Percentiles rank a stretch among this genome's conserved stretches.
Conservation (phyloP, 2,797 vertebrate genomes). For the Thamnophis elegans region DNA sequence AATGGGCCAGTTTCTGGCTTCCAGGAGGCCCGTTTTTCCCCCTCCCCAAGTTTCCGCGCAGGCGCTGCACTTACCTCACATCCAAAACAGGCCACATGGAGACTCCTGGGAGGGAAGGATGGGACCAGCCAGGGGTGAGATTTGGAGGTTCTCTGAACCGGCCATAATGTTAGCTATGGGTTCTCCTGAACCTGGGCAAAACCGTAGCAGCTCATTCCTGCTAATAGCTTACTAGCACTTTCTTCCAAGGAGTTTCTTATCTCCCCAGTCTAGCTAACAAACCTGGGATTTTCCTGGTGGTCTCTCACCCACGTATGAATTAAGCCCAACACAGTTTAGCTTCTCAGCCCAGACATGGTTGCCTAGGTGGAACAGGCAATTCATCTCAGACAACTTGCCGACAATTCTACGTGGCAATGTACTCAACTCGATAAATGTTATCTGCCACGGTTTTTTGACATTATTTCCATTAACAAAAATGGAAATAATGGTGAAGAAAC, state of each 20-base stretch:
- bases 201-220: background rate
- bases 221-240: background rate
- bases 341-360: background rate
- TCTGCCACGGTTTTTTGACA: background rate
- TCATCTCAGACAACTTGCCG: background rate
- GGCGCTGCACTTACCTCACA: too few species aligned
- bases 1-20: too few species aligned
- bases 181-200: too few species aligned
- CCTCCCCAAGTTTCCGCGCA: too few species aligned
- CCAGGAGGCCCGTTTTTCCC: too few species aligned
- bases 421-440: background rate
- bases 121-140: too few species aligned
- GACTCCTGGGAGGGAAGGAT: too few species aligned
- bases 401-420: background rate
- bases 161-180: too few species aligned
- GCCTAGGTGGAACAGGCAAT: background rate
- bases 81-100: too few species aligned
- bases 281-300: background rate
- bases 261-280: background rate
- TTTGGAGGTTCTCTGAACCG: too few species aligned
- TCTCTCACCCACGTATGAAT: background rate
- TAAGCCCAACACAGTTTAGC: background rate
- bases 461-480: background rate
- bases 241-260: background rate
- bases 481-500: background rate